Evolutionary conservation across 2,888 invertebrate genomes (phyloP).

Genomic region (Agrilus cyanescens): DNA sequence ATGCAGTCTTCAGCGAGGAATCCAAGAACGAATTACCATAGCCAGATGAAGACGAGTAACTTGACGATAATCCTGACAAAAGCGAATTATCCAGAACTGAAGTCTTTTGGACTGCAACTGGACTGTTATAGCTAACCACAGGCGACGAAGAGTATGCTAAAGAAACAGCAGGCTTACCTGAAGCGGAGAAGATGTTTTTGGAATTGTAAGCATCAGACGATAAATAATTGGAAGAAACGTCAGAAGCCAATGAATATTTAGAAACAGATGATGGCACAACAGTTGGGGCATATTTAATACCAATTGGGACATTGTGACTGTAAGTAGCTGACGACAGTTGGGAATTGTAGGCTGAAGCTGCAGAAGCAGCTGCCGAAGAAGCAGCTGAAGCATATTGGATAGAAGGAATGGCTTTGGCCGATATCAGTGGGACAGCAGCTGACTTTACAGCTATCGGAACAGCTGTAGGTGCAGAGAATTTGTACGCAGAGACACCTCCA

Average conservation of each 20-base stretch:
- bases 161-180: constrained; percentile 32
- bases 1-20: too few relatives aligned
- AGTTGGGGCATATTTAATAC: constrained; percentile 6
- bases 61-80: neutral
- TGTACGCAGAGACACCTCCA: constrained; percentile 4
- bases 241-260: constrained; percentile 34
- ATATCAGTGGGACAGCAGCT: constrained; percentile 3
- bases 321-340: constrained; percentile 6
- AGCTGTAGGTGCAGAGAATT: constrained; percentile 34
- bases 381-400: constrained; percentile 17
- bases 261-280: constrained; percentile 26
- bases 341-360: too few relatives aligned
- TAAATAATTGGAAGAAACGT: constrained; percentile 31
- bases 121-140: constrained; percentile 24
- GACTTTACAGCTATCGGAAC: constrained; percentile 18
- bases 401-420: constrained; percentile 8
- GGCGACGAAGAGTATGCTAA: constrained; percentile 38
- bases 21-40: neutral
- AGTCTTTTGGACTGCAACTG: neutral
- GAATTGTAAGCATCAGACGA: constrained; percentile 18
- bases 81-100: neutral
- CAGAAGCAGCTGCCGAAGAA: neutral
- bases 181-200: constrained; percentile 14
- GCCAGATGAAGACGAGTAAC: constrained; percentile 9
- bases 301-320: constrained; percentile 8